Evolutionary conservation across 2,797 vertebrate species (phyloP), one percentile per base, ranked within the genome.

Genomic region (Anabas testudineus): DNA sequence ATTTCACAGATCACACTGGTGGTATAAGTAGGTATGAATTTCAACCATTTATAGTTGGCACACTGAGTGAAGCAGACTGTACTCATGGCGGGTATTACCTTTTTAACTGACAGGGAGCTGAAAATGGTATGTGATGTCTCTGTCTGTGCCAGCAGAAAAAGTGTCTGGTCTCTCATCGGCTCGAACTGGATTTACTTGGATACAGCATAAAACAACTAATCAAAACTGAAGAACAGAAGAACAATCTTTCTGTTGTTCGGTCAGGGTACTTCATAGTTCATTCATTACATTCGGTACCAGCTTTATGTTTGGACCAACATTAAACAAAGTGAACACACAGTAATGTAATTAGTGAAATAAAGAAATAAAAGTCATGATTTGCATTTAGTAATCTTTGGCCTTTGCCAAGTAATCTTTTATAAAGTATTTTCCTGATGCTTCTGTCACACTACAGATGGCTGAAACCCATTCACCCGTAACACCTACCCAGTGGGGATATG

Each of bases 401-500:
- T 47, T 37, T 26, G 15, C 5, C 9, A 26, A 37, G 3, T 12
- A 15, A 12, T 22, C 22, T 41, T 10, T 42, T 36, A 12, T n/a
- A n/a, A n/a, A n/a, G n/a, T n/a, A 71, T 81, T 71, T 86, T 74
- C 59, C 68, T 66, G 71, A 81, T 73, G 59, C 65, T 22, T 69
- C 49, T 80, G 72, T 86, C 86, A 85, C 24, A 22, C 30, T 12
- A 47, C 84, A 81, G 82, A 88, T 79, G 80, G 79, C 75, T 83
- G 85, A 81, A 74, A 60, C 37, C 57, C 65, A 55, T 57, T 81
- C 54, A 67, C 58, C 55, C 36, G 34, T 62, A 59, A 62, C 72
- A 43, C 81, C 63, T 55, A 61, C 76, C 79, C 78, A 43, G 52
- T 13, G 58, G 76, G 74, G 57, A 75, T 60, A 60, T 69, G 74